phyloP scores from a whole-genome alignment of 1,140 invertebrate genomes.

The Papilio helenus region DNA sequence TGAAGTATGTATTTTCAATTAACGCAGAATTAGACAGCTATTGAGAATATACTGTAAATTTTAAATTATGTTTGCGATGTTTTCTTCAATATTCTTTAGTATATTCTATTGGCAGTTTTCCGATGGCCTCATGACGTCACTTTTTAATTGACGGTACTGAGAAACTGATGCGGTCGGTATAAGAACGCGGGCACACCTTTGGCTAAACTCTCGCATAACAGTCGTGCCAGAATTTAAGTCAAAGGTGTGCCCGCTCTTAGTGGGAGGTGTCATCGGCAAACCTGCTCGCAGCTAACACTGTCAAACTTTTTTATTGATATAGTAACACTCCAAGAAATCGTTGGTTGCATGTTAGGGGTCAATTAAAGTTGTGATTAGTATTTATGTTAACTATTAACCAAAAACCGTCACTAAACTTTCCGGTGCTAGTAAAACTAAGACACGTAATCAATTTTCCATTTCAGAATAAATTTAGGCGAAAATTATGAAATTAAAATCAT shows the following conservation, averaged over 20 bases:
- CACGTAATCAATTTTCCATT: slow-evolving; percentile 5
- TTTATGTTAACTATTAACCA: slow-evolving; percentile 41
- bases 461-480: neutral
- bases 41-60: neutral
- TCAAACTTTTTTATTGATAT: neutral
- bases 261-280: too few species aligned
- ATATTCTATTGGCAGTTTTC: neutral
- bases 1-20: neutral
- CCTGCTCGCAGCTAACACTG: neutral
- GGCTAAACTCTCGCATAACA: too few species aligned
- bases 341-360: slow-evolving; percentile 49
- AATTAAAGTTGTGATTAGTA: slow-evolving; percentile 63
- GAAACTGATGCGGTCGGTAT: too few species aligned
- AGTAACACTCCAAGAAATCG: neutral
- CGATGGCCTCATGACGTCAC: too few species aligned
- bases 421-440: slow-evolving; percentile 52
- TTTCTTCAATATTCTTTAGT: neutral
- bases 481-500: neutral
- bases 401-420: slow-evolving; percentile 42
- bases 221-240: too few species aligned
- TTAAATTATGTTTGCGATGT: slow-evolving; percentile 2
- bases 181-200: too few species aligned
- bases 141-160: too few species aligned
- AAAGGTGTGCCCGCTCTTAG: too few species aligned
- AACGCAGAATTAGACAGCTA: neutral